These are phyloP conservation scores for Macrobrachium rosenbergii DNA, from an alignment of 1,140 invertebrate genomes.

Conservation along the genomic window DNA sequence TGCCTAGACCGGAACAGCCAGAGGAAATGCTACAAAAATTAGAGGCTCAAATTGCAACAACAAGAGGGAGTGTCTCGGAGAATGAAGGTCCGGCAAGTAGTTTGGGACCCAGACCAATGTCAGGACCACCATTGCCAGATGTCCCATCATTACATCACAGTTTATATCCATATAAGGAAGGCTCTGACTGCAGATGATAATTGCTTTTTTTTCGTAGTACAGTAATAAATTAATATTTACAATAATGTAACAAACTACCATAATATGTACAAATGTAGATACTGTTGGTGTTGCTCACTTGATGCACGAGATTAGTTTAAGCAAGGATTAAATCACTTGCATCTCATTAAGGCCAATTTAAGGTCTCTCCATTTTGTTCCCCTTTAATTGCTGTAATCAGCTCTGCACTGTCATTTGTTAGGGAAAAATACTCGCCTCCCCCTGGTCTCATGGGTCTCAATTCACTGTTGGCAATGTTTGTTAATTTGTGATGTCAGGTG, in stretches of 20 bases:
- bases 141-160: slow-evolving; percentile 50
- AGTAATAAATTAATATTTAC: too few relatives aligned
- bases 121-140: slow-evolving; percentile 37
- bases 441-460: neutral
- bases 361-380: slow-evolving; percentile 24
- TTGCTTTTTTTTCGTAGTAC: slow-evolving; percentile 56
- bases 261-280: slow-evolving; percentile 66
- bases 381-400: slow-evolving; percentile 45
- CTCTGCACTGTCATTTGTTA: slow-evolving; percentile 52
- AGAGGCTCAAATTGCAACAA: slow-evolving; percentile 56
- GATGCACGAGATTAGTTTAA: slow-evolving; percentile 52
- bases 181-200: slow-evolving; percentile 66
- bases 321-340: slow-evolving; percentile 51
- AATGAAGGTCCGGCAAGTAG: slow-evolving; percentile 2
- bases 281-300: slow-evolving; percentile 64
- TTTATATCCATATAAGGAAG: slow-evolving; percentile 63
- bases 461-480: slow-evolving; percentile 40
- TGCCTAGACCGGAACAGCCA: slow-evolving; percentile 6
- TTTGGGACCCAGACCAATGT: slow-evolving; percentile 2
- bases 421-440: slow-evolving; percentile 52
- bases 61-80: slow-evolving; percentile 36
- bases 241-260: slow-evolving; percentile 59
- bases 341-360: slow-evolving; percentile 29
- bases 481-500: slow-evolving; percentile 25
- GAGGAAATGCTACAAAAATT: slow-evolving; percentile 55